Percentiles rank a stretch among this genome's conserved stretches.
Conservation (phyloP, 2,888 invertebrate genomes). For the Diarsia rubi region DNA sequence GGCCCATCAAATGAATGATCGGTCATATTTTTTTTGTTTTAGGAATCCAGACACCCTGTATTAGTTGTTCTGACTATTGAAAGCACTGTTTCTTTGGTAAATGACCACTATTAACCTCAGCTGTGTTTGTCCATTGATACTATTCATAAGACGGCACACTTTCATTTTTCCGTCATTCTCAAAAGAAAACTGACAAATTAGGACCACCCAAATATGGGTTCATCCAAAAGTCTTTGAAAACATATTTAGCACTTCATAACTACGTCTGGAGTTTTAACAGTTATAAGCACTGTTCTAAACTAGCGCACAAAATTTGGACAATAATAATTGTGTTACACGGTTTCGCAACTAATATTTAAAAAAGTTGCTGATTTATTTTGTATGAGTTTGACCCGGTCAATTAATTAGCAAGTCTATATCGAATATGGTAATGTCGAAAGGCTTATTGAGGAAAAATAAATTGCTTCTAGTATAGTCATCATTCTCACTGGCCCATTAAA, state of each 20-base stretch:
- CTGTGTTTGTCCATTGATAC: slow-evolving; percentile 7
- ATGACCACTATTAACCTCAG: background rate
- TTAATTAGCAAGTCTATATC: slow-evolving; percentile 37
- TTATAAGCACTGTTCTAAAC: slow-evolving; percentile 29
- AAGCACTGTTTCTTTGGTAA: background rate
- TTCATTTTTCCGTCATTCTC: slow-evolving; percentile 11
- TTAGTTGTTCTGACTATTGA: background rate
- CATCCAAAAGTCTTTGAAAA: slow-evolving; percentile 30
- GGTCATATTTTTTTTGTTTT: background rate
- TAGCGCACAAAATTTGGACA: slow-evolving; percentile 48
- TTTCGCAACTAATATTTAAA: slow-evolving; percentile 38
- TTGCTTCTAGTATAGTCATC: background rate
- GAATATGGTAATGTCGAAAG: background rate
- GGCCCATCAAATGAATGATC: too few relatives aligned
- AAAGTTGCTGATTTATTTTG: slow-evolving; percentile 8
- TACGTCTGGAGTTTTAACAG: slow-evolving; percentile 34
- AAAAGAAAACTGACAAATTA: slow-evolving; percentile 40
- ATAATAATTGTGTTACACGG: slow-evolving; percentile 59
- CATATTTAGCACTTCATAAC: slow-evolving; percentile 22
- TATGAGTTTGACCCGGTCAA: slow-evolving; percentile 41
- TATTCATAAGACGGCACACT: slow-evolving; percentile 18
- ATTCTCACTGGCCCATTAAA: too few relatives aligned
- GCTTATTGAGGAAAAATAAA: background rate
- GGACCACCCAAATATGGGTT: slow-evolving; percentile 40
- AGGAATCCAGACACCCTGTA: background rate